Base-by-base conservation (phyloP, 2,797 vertebrate genomes). In the Psittacula derbiana region DNA sequence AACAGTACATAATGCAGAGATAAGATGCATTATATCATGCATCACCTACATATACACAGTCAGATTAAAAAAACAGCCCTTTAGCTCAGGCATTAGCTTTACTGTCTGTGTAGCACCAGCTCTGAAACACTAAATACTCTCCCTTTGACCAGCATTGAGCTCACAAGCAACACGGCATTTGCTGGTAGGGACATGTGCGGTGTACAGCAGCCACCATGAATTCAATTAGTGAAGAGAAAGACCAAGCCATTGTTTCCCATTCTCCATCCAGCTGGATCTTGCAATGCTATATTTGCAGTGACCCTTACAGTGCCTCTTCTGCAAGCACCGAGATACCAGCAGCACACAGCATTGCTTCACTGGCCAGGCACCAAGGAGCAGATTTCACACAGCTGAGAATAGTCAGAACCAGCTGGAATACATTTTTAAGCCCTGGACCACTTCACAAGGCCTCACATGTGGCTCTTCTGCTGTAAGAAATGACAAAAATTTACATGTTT, bases 401-500 rank as follows among this genome's bases (percentile, higher is more conserved):
- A 87, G 65, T 36, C 88, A 95, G 80, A 85, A 89, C 27, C 78
- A 96, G 61, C 44, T 74, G 69, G n/a, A 86, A 85, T 12, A 79
- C 38, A 47, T 76, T 88, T 94, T 72, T 86, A 61, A 92, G 80
- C 72, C 86, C 50, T 53, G 40, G 78, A 57, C 69, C 70, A 64
- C 75, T 85, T 84, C 72, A 70, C n/a, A 86, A 53, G 46, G 90
- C 74, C 74, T 80, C 60, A 78, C 50, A 69, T 23, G 58, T 30
- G 76, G 73, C 76, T 90, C 46, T 74, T 49, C 57, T 53, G 30
- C 75, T 85, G 55, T 4, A 16, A 87, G 69, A 90, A 79, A 86
- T 25, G 4, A 80, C 46, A 92, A 50, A 91, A 78, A 65, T 53
- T 24, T 31, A 25, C 44, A 36, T 55, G 24, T 79, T 70, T 92